These are phyloP conservation scores for Apodemia mormo DNA, from an alignment of 2,888 invertebrate species.

Conservation along the genomic window DNA sequence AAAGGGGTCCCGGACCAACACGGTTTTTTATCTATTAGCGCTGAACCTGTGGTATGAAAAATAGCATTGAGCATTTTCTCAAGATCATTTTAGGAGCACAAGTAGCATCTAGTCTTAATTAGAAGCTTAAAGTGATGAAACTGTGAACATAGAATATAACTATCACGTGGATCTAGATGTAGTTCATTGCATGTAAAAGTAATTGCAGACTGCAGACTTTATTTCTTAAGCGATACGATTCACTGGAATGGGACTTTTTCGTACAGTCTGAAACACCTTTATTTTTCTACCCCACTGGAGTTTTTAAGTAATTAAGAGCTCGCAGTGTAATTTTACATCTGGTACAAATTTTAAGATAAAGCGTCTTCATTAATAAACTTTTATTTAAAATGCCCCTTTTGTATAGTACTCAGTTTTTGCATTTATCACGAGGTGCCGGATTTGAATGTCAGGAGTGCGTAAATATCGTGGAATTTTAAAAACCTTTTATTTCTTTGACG, in stretches of 20 bases:
- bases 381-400: too few species aligned
- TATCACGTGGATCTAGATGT: background rate
- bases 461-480: too few species aligned
- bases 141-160: background rate
- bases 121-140: background rate
- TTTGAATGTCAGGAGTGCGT: too few species aligned
- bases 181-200: background rate
- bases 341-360: background rate
- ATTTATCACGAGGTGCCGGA: too few species aligned
- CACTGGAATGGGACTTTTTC: conserved; percentile 8
- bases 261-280: conserved; percentile 21
- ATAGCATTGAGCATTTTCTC: too few species aligned
- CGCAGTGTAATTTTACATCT: conserved; percentile 18
- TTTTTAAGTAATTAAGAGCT: conserved; percentile 27
- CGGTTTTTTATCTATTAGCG: background rate
- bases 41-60: too few species aligned
- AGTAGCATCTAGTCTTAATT: too few species aligned
- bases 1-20: too few species aligned
- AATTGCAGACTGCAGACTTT: conserved; percentile 2
- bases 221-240: conserved; percentile 15
- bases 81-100: too few species aligned
- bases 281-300: conserved; percentile 25
- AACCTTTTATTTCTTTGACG: too few species aligned
- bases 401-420: too few species aligned
- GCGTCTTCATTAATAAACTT: background rate